Conservation (phyloP, 2,113 vertebrate genomes). For the Spheniscus mendiculus region DNA sequence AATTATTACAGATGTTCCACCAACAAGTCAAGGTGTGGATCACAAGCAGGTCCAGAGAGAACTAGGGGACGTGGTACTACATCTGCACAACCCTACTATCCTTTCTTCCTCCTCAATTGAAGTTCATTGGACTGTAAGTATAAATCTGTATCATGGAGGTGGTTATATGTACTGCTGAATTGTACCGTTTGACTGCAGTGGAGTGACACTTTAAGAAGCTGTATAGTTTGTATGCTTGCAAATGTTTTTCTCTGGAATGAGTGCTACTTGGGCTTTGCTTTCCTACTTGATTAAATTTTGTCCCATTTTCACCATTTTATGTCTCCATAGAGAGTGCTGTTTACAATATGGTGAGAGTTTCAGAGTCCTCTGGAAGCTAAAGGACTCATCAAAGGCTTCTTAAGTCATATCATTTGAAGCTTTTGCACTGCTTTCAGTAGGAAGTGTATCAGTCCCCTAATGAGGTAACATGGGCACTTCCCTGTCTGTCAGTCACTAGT, state of each 20-base stretch:
- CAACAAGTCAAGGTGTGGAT: slow-evolving; percentile 96
- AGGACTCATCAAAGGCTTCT: not conserved
- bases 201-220: not conserved
- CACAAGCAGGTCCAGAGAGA: slow-evolving; percentile 97
- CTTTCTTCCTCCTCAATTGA: slow-evolving; percentile 96
- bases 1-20: slow-evolving; percentile 87
- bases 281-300: not conserved
- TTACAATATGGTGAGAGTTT: not conserved
- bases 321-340: not conserved
- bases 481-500: not conserved
- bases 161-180: not conserved
- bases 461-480: not conserved
- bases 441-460: not conserved
- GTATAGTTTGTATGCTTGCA: not conserved
- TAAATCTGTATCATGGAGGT: not conserved
- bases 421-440: not conserved
- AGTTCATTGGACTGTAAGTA: slow-evolving; percentile 98
- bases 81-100: slow-evolving; percentile 96
- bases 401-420: not conserved
- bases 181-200: not conserved
- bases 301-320: not conserved
- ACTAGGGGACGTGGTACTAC: slow-evolving; percentile 90
- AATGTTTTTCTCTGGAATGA: not conserved
- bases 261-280: not conserved
- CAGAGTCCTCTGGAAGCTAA: not conserved